phyloP scores from a whole-genome alignment of 1,140 invertebrate species.

The Phthorimaea operculella region DNA sequence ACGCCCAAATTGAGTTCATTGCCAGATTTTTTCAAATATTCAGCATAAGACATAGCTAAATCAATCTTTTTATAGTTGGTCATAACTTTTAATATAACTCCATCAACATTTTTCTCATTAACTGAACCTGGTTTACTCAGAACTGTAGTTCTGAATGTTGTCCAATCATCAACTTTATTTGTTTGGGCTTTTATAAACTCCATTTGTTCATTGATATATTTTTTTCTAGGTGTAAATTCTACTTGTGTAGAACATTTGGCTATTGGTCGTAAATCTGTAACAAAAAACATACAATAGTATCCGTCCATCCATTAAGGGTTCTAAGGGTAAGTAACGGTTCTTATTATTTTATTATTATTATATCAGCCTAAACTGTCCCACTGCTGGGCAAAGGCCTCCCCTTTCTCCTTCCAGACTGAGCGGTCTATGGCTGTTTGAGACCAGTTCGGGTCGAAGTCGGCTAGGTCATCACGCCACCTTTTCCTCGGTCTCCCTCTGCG shows the following conservation, averaged over 20 bases:
- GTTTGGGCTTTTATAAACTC: slow-evolving; percentile 33
- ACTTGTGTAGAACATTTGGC: background rate
- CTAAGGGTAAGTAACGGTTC: no score
- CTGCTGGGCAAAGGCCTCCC: no score
- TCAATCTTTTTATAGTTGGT: slow-evolving; percentile 45
- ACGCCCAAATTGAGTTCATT: slow-evolving; percentile 66
- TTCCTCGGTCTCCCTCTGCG: no score
- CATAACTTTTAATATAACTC: slow-evolving; percentile 67
- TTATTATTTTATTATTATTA: no score
- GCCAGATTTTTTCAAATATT: slow-evolving; percentile 64
- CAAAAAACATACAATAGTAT: no score
- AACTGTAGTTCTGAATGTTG: slow-evolving; percentile 36
- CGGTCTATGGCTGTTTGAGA: no score
- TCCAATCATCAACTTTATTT: slow-evolving; percentile 36
- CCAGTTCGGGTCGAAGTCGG: no score
- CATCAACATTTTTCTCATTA: slow-evolving; percentile 68
- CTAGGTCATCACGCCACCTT: no score
- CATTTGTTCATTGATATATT: slow-evolving; percentile 26
- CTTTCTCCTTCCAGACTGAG: no score
- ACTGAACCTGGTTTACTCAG: slow-evolving; percentile 40
- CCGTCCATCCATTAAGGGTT: no score
- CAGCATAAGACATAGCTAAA: slow-evolving; percentile 68
- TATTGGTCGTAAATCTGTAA: background rate
- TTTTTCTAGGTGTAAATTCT: background rate
- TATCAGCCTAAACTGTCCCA: no score